Percentiles rank a stretch among this genome's conserved stretches.
Conservation (phyloP, 2,888 invertebrate species). For the Cheilosia vulpina region DNA sequence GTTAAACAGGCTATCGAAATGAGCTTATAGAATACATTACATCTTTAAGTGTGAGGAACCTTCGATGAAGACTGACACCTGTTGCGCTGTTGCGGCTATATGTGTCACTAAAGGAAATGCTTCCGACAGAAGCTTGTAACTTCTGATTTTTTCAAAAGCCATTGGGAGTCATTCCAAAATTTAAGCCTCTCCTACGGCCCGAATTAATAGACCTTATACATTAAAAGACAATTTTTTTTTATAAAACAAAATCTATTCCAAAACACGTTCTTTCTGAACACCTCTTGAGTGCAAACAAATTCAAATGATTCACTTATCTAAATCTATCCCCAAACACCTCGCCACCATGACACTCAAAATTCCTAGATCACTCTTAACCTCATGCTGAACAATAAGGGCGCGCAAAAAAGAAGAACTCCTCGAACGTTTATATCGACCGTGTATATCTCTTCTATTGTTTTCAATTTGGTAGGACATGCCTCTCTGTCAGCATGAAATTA, state of each 20-base stretch:
- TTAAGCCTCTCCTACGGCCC: too few species aligned
- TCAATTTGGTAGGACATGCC: slow-evolving; percentile 58
- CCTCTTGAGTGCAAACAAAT: not conserved
- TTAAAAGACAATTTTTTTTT: too few species aligned
- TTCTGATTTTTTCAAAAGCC: too few species aligned
- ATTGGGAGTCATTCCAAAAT: too few species aligned
- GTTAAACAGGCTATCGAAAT: too few species aligned
- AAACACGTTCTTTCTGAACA: not conserved
- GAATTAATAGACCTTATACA: too few species aligned
- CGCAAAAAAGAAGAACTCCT: not conserved
- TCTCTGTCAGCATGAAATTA: slow-evolving; percentile 50
- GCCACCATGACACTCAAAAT: slow-evolving; percentile 1
- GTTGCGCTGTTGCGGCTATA: too few species aligned
- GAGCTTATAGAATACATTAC: too few species aligned
- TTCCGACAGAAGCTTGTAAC: too few species aligned
- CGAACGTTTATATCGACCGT: slow-evolving; percentile 25
- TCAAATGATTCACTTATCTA: slow-evolving; percentile 11
- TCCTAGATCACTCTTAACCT: slow-evolving; percentile 5
- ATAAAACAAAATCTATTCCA: not conserved
- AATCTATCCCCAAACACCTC: not conserved
- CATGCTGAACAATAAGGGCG: not conserved
- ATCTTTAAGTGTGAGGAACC: too few species aligned
- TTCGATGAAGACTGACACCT: too few species aligned
- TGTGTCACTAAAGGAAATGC: too few species aligned
- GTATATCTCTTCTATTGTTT: slow-evolving; percentile 52